Base-by-base conservation (phyloP, 2,797 vertebrate genomes). In the Sebastes trivittatus region DNA sequence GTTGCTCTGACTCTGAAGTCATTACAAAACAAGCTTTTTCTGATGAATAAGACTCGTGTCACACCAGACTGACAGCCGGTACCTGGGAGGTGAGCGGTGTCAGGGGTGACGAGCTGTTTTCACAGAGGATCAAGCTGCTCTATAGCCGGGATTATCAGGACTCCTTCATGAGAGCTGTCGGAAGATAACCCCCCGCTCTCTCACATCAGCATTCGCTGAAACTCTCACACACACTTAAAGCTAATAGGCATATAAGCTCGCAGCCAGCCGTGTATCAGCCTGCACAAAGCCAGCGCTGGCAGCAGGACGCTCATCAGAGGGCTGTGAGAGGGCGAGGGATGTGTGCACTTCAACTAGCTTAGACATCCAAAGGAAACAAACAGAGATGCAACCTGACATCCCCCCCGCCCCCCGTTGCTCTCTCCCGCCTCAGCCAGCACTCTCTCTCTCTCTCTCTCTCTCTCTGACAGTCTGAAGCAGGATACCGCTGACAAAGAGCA, bases 311-410 rank as follows among this genome's bases (percentile, higher is more conserved):
- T 83, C 63, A 87, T 81, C 75, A 64, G 61, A 72, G 55, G 77
- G 64, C 10, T 20, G 42, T 49, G 42, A 49, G 18, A 78, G 60
- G 64, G 69, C 82, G 82, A 77, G 79, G 59, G 69, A 49, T 77
- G 72, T 70, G 60, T 82, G 58, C 32, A 25, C n/a, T 81, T 88
- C 77, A 82, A 61, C 70, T 25, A 36, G 84, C 63, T 81, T 72
- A 80, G 69, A 72, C 69, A 58, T 77, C 42, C 22, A 59, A 38
- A 59, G 78, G 78, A 89, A 90, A 89, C 81, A 87, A 89, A 88
- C 29, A 75, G 27, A 75, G 27, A 89, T 82, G 73, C 27, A 60
- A 71, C 10, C 77, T 75, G 80, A 87, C 80, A 66, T 23, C 36
- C 42, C 13, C 5, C 38, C 38, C 2, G 11, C 11, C 38, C 38